Evolutionary conservation across 2,797 vertebrate genomes (phyloP), one percentile per base, ranked within the genome.

Genomic region (Urosaurus nigricauda): DNA sequence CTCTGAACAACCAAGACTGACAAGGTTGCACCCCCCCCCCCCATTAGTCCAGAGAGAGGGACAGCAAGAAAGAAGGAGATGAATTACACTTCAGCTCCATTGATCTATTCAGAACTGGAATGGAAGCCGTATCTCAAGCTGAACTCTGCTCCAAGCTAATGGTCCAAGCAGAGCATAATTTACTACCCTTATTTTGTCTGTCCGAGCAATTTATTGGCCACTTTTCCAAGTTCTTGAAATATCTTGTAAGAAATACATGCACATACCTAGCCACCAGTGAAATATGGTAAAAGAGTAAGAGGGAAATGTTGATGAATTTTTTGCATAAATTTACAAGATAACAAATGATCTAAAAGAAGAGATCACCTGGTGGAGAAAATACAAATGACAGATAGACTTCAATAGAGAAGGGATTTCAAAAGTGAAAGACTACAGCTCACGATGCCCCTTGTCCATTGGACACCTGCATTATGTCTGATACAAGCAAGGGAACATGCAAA

Each of bases 71-170:
- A 16, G n/a, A 71, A 32, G 83, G 37, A 26, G 32, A 51, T 77
- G 43, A 26, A 0, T 17, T 0, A 74, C 85, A 82, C 88, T 2
- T 4, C 0, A 0, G 43, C 43, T 73, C 26, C 40, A 0, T 8
- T 5, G 47, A 68, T 29, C 82, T 35, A 51, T 79, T 56, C 73
- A 53, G 84, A 56, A 26, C 0, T 0, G 0, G 4, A 83, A 79
- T n/a, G 85, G 60, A 71, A 56, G 8, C 0, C 70, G 16, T 32
- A 32, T 0, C 43, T 77, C 40, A 81, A 14, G 60, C 85, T 26
- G 81, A 0, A 0, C 51, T 81, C 51, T 60, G 37, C 35, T 12
- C 37, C 68, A 32, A 9, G 0, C 60, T 40, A 79, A 11, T 63
- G 60, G 4, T 32, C 16, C 5, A 21, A 51, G 11, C 11, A 65